Evolutionary conservation across 1,140 invertebrate species (phyloP).

Genomic region (Zaprionus ghesquierei): DNA sequence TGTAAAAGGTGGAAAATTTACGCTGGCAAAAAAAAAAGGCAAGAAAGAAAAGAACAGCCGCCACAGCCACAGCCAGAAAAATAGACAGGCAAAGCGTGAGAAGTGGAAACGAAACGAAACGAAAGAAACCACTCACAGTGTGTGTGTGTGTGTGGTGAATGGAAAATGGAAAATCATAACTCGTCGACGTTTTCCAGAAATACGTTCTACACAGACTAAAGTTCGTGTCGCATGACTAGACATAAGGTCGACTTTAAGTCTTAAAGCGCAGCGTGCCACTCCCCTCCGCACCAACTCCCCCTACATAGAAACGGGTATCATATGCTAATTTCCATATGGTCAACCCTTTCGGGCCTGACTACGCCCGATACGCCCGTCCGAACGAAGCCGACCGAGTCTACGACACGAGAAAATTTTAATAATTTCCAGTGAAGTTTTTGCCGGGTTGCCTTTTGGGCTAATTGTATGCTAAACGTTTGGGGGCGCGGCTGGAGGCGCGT

Average conservation of each 20-base stretch:
- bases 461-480: conserved; percentile 78
- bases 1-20: conserved; percentile 79
- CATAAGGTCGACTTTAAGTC: conserved; percentile 60
- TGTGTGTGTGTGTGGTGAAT: no score
- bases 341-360: conserved; percentile 58
- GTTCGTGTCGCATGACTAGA: conserved; percentile 56
- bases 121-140: conserved; percentile 32
- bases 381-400: not conserved
- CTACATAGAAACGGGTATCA: conserved; percentile 61
- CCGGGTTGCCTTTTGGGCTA: conserved; percentile 65
- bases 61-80: conserved; percentile 37
- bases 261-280: conserved; percentile 35
- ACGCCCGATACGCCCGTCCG: conserved; percentile 22
- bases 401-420: conserved; percentile 74
- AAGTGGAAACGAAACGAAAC: conserved; percentile 6
- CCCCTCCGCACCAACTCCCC: not conserved
- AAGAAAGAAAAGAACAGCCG: conserved; percentile 45
- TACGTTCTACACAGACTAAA: conserved; percentile 17
- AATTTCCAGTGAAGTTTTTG: conserved; percentile 75
- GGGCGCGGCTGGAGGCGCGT: conserved; percentile 40
- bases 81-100: conserved; percentile 22
- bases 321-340: conserved; percentile 81
- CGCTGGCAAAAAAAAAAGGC: conserved; percentile 41
- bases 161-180: conserved; percentile 71
- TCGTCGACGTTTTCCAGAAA: conserved; percentile 46